These are phyloP conservation scores for Pungitius pungitius DNA, from an alignment of 2,113 vertebrate genomes.

Conservation along the genomic window DNA sequence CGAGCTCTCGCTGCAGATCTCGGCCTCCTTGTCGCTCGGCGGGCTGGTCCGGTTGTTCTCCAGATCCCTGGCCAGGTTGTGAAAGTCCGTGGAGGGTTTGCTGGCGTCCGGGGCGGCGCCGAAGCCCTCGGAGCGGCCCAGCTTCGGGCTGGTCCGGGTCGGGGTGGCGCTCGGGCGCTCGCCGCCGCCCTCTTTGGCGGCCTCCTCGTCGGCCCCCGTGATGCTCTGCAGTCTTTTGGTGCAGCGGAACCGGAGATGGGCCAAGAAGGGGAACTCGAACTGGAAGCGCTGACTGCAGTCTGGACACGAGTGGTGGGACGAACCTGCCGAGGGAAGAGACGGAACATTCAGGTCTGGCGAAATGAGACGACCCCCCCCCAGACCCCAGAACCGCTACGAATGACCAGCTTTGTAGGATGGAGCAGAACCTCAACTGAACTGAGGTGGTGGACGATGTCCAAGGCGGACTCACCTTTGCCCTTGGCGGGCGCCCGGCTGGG, in stretches of 20 bases:
- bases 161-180: slow-evolving; percentile 71
- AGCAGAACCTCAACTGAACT: background rate
- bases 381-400: background rate
- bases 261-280: slow-evolving; percentile 93
- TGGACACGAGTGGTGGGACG: slow-evolving; percentile 86
- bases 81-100: slow-evolving; percentile 95
- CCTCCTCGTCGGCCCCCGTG: slow-evolving; percentile 76
- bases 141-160: slow-evolving; percentile 77
- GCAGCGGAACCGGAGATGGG: slow-evolving; percentile 94
- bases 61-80: slow-evolving; percentile 92
- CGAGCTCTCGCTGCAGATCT: slow-evolving; percentile 82
- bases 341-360: slow-evolving; percentile 4
- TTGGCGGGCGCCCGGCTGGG: slow-evolving; percentile 82
- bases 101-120: slow-evolving; percentile 66
- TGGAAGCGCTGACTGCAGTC: slow-evolving; percentile 97
- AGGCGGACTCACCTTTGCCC: slow-evolving; percentile 84
- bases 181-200: slow-evolving; percentile 61
- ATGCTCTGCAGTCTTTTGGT: slow-evolving; percentile 88
- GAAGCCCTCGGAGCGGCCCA: slow-evolving; percentile 77
- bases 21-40: slow-evolving; percentile 80
- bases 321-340: slow-evolving; percentile 73
- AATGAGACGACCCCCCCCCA: no score
- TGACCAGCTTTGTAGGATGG: no score
- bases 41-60: slow-evolving; percentile 86
- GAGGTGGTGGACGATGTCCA: background rate